Evolutionary conservation across 2,888 invertebrate species (phyloP).

Genomic region (Hemicrepidius hirtus): DNA sequence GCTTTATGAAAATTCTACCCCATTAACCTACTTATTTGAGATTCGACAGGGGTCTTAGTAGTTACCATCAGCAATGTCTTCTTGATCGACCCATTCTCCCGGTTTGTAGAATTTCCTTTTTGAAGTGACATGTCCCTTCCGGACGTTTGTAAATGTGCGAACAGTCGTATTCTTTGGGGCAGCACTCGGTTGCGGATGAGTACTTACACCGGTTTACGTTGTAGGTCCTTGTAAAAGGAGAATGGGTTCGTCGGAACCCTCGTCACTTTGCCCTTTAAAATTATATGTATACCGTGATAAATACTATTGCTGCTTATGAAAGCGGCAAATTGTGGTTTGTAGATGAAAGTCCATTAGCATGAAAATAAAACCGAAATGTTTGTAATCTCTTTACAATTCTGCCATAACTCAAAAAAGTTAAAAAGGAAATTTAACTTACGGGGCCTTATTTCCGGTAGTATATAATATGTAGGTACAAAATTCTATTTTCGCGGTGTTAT

Average conservation of each 20-base stretch:
- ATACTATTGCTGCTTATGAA: too few relatives aligned
- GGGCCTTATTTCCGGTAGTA: too few relatives aligned
- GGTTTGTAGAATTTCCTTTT: conserved; percentile 13
- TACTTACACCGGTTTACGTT: conserved; percentile 1
- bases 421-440: too few relatives aligned
- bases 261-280: conserved; percentile 3
- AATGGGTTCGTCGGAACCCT: neutral
- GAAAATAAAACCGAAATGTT: too few relatives aligned
- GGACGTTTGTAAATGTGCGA: conserved; percentile 22
- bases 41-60: conserved; percentile 22
- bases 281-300: too few relatives aligned
- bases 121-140: conserved; percentile 21
- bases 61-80: conserved; percentile 16
- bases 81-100: conserved; percentile 19
- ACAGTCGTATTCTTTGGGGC: conserved; percentile 20
- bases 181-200: conserved; percentile 15
- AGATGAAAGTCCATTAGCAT: too few relatives aligned
- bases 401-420: too few relatives aligned
- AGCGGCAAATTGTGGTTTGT: too few relatives aligned
- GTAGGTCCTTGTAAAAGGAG: neutral
- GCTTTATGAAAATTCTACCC: conserved; percentile 30
- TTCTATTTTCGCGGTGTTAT: too few relatives aligned
- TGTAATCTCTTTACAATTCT: too few relatives aligned
- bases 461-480: too few relatives aligned
- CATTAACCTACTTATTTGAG: conserved; percentile 27